Evolutionary conservation across 2,888 invertebrate genomes (phyloP).

Genomic region (Eilema caniola): DNA sequence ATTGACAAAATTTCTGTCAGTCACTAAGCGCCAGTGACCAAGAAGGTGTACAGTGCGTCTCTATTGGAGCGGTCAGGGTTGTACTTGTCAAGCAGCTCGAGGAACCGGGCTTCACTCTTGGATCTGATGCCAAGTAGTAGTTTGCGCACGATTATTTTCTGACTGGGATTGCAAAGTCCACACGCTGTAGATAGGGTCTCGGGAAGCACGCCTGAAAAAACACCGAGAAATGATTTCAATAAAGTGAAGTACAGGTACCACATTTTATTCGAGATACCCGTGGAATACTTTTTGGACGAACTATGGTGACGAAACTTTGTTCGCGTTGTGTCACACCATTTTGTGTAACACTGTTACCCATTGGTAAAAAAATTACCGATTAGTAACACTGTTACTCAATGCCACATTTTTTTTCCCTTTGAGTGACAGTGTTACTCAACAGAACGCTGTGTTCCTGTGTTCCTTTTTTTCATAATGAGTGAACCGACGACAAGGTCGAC

Average conservation of each 20-base stretch:
- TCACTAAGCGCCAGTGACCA: constrained; percentile 79
- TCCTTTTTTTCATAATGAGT: too few species aligned
- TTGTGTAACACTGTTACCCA: too few species aligned
- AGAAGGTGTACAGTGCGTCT: constrained; percentile 86
- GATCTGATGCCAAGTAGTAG: constrained; percentile 90
- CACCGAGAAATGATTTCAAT: constrained; percentile 10
- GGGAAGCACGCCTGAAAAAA: constrained; percentile 88
- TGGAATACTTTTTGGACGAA: too few species aligned
- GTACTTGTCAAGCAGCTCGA: constrained; percentile 90
- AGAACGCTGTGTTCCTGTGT: too few species aligned
- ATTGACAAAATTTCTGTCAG: constrained; percentile 7
- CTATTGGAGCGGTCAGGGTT: constrained; percentile 90
- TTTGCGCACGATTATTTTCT: constrained; percentile 87
- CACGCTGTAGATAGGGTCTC: constrained; percentile 90
- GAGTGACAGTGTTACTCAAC: too few species aligned
- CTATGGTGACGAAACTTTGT: too few species aligned
- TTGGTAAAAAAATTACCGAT: too few species aligned
- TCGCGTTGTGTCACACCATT: too few species aligned
- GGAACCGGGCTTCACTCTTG: constrained; percentile 90
- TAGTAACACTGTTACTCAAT: too few species aligned
- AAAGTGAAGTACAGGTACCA: not conserved
- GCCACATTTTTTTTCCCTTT: too few species aligned
- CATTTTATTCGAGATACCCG: too few species aligned
- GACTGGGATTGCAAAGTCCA: constrained; percentile 88
- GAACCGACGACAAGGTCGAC: too few species aligned